Evolutionary conservation across 2,113 vertebrate species (phyloP).

Genomic region (Chlamydotis undulata): DNA sequence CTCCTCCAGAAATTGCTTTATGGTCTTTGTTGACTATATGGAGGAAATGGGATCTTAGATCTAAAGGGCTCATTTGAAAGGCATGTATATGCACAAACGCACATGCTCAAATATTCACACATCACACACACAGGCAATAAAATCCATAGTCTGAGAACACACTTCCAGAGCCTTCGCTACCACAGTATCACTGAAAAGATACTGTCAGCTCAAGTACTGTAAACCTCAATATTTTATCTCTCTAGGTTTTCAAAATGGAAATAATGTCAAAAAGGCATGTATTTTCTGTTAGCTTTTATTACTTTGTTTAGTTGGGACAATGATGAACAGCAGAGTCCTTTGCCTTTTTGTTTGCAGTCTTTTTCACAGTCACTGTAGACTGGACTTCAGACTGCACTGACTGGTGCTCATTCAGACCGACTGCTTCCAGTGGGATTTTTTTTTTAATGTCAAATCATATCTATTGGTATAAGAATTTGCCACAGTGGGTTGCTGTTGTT

Average conservation of each 20-base stretch:
- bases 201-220: neutral
- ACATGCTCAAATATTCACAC: conserved; percentile 44
- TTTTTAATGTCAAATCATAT: neutral
- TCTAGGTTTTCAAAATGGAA: neutral
- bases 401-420: neutral
- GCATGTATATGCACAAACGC: conserved; percentile 17
- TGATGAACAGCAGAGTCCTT: neutral
- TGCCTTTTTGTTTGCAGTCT: neutral
- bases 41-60: conserved; percentile 61
- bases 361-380: neutral
- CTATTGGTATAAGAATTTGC: conserved; percentile 25
- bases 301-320: neutral
- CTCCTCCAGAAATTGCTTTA: conserved; percentile 60
- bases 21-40: conserved; percentile 52
- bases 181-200: neutral
- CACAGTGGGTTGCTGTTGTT: neutral
- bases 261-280: neutral
- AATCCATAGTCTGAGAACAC: conserved; percentile 17
- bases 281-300: neutral
- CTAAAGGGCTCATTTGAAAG: conserved; percentile 50
- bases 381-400: neutral
- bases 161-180: neutral
- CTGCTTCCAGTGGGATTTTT: neutral
- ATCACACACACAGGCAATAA: conserved; percentile 5
- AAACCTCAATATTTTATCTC: neutral